Conservation (phyloP, 2,888 invertebrate species). For the Microctonus hyperodae region DNA sequence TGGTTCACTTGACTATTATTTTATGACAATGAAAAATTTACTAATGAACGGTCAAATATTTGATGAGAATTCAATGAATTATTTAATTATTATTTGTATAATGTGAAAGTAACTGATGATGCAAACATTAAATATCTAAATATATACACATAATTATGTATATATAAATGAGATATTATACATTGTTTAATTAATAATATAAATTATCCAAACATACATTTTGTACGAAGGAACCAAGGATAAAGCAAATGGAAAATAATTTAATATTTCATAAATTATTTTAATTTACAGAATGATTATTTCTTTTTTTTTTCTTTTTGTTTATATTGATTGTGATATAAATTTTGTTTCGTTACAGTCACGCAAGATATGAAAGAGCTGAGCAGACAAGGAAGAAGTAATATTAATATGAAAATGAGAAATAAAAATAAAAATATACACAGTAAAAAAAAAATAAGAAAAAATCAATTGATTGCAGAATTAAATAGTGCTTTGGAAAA, state of each 20-base stretch:
- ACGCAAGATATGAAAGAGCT: too few relatives aligned
- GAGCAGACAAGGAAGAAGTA: not conserved
- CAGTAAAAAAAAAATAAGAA: not conserved
- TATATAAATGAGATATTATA: slow-evolving; percentile 41
- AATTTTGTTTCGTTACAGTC: too few relatives aligned
- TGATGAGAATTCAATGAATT: not conserved
- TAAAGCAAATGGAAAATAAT: slow-evolving; percentile 40
- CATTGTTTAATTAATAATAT: slow-evolving; percentile 52
- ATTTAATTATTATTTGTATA: not conserved
- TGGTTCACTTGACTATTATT: not conserved
- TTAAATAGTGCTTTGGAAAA: not conserved
- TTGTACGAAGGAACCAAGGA: slow-evolving; percentile 45
- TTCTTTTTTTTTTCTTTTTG: too few relatives aligned
- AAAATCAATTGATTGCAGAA: not conserved
- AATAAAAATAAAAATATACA: not conserved
- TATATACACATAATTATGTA: not conserved
- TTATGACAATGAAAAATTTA: not conserved
- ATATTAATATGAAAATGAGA: too few relatives aligned
- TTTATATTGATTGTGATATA: slow-evolving; percentile 1
- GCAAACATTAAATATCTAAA: not conserved
- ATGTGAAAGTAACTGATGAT: slow-evolving; percentile 14
- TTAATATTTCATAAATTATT: slow-evolving; percentile 17
- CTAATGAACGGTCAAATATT: not conserved
- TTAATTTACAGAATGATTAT: too few relatives aligned
- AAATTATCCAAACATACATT: slow-evolving; percentile 57